Evolutionary conservation across 1,140 invertebrate genomes (phyloP).

Genomic region (Drosophila sproati): DNA sequence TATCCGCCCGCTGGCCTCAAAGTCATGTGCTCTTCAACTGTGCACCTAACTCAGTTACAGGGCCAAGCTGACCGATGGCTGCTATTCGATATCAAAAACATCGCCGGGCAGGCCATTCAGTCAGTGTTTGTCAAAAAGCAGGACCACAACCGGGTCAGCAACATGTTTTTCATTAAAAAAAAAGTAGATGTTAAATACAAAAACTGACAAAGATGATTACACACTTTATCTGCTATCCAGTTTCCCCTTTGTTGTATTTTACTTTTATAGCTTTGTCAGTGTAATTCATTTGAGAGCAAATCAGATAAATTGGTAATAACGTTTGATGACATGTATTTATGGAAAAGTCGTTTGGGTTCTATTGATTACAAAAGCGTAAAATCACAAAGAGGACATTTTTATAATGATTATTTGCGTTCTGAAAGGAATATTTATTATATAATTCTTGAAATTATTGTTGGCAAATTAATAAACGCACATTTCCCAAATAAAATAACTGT

Average conservation of each 20-base stretch:
- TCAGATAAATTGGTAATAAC: conserved; percentile 8
- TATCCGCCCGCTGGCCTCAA: background rate
- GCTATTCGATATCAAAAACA: background rate
- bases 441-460: no score
- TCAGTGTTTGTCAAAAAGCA: conserved; percentile 5
- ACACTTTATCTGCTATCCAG: conserved; percentile 1
- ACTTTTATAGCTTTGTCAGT: background rate
- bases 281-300: conserved; percentile 1
- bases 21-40: conserved; percentile 16
- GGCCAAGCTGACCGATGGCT: conserved; percentile 23
- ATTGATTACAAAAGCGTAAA: background rate
- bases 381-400: background rate
- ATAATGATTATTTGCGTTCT: background rate
- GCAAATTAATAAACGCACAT: no score
- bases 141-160: conserved; percentile 7
- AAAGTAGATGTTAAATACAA: background rate
- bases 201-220: conserved; percentile 1
- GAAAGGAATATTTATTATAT: background rate
- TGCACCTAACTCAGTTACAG: conserved; percentile 26
- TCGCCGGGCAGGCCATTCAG: conserved; percentile 29
- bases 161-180: conserved; percentile 2
- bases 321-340: background rate
- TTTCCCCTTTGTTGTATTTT: background rate
- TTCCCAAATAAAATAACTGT: no score
- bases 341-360: background rate